Evolutionary conservation across 2,888 invertebrate genomes (phyloP).

Genomic region (Eupelmus urozonus): DNA sequence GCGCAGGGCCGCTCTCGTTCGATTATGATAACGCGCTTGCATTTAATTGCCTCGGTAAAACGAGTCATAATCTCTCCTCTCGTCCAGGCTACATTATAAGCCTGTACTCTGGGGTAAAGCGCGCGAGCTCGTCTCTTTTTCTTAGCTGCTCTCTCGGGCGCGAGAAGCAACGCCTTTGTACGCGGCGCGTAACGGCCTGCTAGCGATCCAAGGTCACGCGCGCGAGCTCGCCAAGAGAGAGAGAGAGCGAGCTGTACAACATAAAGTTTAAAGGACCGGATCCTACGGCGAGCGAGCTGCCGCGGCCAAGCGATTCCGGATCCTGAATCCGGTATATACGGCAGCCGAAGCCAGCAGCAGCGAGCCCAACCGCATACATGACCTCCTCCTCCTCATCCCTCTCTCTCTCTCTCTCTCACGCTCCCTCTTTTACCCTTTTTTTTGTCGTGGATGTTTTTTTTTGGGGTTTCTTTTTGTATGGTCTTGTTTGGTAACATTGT

Average conservation of each 20-base stretch:
- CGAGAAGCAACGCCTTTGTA: conserved; percentile 44
- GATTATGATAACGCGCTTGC: conserved; percentile 42
- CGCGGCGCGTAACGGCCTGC: conserved; percentile 20
- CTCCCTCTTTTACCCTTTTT: not conserved
- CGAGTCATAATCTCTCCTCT: conserved; percentile 42
- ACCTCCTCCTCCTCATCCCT: not conserved
- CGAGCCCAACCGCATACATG: not conserved
- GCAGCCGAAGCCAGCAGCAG: too few species aligned
- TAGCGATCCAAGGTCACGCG: conserved; percentile 47
- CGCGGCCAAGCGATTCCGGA: conserved; percentile 57
- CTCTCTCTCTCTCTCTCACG: not conserved
- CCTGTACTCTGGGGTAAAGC: too few species aligned
- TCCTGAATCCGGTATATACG: conserved; percentile 61
- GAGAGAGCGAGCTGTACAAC: conserved; percentile 28
- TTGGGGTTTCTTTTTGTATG: not conserved
- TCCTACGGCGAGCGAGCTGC: conserved; percentile 31
- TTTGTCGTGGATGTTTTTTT: not conserved
- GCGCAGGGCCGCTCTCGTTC: conserved; percentile 13
- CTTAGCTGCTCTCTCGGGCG: conserved; percentile 8
- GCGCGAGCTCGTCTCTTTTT: conserved; percentile 11
- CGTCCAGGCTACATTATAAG: not conserved
- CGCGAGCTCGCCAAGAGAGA: too few species aligned
- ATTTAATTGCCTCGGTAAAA: conserved; percentile 51
- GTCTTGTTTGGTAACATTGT: not conserved
- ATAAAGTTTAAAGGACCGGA: conserved; percentile 59